A percentile compares a stretch with the other conserved stretches of the same genome.
Conservation (phyloP, 2,797 vertebrate species). For the Staurois parvus region DNA sequence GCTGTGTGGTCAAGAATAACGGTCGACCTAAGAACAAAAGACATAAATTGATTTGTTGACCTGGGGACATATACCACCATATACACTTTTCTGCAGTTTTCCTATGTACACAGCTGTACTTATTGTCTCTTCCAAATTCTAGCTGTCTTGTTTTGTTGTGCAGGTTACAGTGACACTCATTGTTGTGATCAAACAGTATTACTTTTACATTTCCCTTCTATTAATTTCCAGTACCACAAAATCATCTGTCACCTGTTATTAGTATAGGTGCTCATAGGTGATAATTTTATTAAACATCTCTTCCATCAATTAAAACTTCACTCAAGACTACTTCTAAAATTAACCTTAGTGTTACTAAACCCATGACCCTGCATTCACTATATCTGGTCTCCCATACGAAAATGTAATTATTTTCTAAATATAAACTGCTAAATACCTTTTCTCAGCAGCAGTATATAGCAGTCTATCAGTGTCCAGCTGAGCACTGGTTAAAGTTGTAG, state of each 20-base stretch:
- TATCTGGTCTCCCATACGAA: too few species aligned
- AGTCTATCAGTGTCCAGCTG: too few species aligned
- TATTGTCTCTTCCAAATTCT: neutral
- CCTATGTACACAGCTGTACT: neutral
- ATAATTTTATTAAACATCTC: neutral
- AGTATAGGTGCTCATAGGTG: neutral
- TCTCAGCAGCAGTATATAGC: too few species aligned
- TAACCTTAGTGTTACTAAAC: too few species aligned
- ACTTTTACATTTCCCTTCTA: neutral
- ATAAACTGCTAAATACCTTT: too few species aligned
- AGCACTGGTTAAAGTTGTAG: too few species aligned
- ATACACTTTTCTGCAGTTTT: neutral
- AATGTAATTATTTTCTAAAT: too few species aligned
- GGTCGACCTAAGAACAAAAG: conserved; percentile 9
- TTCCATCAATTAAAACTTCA: too few species aligned
- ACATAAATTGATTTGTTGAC: conserved; percentile 39
- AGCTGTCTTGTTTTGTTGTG: neutral
- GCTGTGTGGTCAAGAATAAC: conserved; percentile 13
- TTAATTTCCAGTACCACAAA: neutral
- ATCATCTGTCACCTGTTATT: neutral
- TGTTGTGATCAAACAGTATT: too few species aligned
- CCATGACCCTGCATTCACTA: too few species aligned
- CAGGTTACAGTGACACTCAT: neutral
- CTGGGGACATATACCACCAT: neutral
- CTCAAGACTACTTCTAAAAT: too few species aligned